phyloP scores from a whole-genome alignment of 2,888 invertebrate genomes.

The Drosophila phalerata region DNA sequence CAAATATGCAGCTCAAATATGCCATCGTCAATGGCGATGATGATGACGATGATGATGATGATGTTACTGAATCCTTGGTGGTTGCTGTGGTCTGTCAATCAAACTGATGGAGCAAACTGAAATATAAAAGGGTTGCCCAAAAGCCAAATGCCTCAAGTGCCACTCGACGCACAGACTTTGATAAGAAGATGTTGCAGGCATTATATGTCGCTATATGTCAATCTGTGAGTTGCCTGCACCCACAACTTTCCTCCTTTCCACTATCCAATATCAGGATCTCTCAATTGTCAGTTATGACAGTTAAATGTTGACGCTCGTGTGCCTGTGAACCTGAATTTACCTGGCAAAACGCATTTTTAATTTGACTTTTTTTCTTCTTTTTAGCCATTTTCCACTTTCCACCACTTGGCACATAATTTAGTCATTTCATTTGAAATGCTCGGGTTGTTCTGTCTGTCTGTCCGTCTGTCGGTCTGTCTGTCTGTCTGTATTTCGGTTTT shows the following conservation, averaged over 20 bases:
- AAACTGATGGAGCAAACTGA: slow-evolving; percentile 38
- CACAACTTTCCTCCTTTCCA: too few species aligned
- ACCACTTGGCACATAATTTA: slow-evolving; percentile 82
- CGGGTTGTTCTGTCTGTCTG: slow-evolving; percentile 25
- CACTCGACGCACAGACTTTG: slow-evolving; percentile 57
- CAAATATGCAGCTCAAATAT: slow-evolving; percentile 77
- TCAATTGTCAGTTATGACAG: slow-evolving; percentile 77
- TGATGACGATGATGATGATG: slow-evolving; percentile 35
- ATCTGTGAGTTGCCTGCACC: slow-evolving; percentile 24
- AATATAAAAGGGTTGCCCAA: slow-evolving; percentile 58
- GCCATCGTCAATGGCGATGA: slow-evolving; percentile 36
- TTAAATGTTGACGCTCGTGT: slow-evolving; percentile 80
- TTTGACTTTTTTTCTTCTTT: slow-evolving; percentile 55
- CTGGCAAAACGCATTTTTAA: slow-evolving; percentile 76
- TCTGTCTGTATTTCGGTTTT: not conserved
- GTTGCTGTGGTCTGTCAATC: slow-evolving; percentile 75
- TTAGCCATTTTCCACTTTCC: slow-evolving; percentile 65
- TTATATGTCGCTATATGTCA: slow-evolving; percentile 31
- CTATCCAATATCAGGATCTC: not conserved
- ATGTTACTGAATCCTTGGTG: slow-evolving; percentile 35
- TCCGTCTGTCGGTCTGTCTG: not conserved
- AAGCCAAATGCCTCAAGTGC: slow-evolving; percentile 65
- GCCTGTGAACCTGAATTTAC: slow-evolving; percentile 60
- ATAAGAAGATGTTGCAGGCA: slow-evolving; percentile 69
- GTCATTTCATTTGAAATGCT: slow-evolving; percentile 81